Evolutionary conservation across 2,797 vertebrate species (phyloP).

Genomic region (Podarcis siculus): DNA sequence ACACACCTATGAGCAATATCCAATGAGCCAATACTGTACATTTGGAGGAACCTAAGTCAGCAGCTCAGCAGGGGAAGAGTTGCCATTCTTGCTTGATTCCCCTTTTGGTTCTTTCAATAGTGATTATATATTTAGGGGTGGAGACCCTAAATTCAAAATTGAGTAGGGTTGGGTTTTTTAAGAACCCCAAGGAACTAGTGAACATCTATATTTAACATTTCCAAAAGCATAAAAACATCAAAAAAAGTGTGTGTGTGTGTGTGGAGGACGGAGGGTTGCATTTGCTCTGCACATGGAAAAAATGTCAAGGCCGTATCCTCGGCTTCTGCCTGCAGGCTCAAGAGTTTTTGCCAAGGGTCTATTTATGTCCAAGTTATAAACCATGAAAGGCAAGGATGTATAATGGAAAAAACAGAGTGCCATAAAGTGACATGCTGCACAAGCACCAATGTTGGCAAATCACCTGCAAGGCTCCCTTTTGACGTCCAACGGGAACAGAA

Average conservation of each 20-base stretch:
- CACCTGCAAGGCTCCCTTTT: constrained; percentile 39
- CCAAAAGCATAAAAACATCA: constrained; percentile 31
- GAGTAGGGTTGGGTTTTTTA: neutral
- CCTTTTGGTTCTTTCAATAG: neutral
- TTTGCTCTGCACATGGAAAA: constrained; percentile 42
- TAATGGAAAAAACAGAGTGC: constrained; percentile 50
- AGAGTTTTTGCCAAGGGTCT: constrained; percentile 59
- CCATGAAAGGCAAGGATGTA: constrained; percentile 38
- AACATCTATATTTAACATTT: constrained; percentile 27
- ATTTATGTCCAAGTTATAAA: constrained; percentile 52
- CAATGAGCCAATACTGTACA: neutral
- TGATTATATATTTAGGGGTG: neutral
- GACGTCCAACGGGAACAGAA: constrained; percentile 38
- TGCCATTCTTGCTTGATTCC: constrained; percentile 10
- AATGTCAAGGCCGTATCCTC: constrained; percentile 36
- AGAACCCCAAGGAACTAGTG: neutral
- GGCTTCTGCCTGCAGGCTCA: constrained; percentile 36
- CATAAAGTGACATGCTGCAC: constrained; percentile 40
- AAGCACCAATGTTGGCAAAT: constrained; percentile 43
- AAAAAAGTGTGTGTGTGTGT: neutral
- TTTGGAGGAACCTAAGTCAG: neutral
- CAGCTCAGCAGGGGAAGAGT: neutral
- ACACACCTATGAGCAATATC: neutral
- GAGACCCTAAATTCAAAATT: neutral
- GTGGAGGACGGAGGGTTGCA: neutral